Evolutionary conservation across 2,797 vertebrate species (phyloP), one percentile per base, ranked within the genome.

Genomic region (Sebastes iracundus): DNA sequence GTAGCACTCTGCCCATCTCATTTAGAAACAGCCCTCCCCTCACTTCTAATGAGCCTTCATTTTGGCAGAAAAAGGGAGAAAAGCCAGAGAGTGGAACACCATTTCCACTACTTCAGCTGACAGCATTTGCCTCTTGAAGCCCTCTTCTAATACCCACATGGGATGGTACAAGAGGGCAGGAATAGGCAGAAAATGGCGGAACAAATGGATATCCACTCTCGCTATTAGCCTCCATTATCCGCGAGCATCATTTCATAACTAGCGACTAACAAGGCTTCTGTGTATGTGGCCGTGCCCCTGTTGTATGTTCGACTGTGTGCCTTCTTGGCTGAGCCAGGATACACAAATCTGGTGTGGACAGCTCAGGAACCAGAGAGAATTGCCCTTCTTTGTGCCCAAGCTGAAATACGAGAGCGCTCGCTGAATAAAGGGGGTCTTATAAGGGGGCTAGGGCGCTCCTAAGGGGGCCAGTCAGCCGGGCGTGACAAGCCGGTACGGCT

Each of bases 31-130:
- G 86, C 86, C 86, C 91, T 93, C 93, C 93, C 90, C 93, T 91
- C 87, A 81, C 81, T 84, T 86, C 87, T 95, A 96, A 96, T 95
- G 93, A 95, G 93, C 77, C 88, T 90, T 86, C 88, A 77, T 93
- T 93, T 94, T 95, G 94, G 94, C 92, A 94, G 90, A 72, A 74
- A 81, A 81, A 84, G 83, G 83, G 82, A 87, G 75, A 87, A 78
- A 89, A 90, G 74, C 84, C 81, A 81, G 83, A 61, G 76, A 88
- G 87, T 88, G 77, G 75, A 90, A 88, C 85, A 78, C 72, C 85
- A 85, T 89, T 91, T 91, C 80, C 82, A 87, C 90, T 91, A 80
- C 91, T 94, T 91, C 81, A 88, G 84, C 90, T 88, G 90, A 93
- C 91, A 90, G 85, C 84, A 78, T 87, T 63, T 89, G 77, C 83